These are phyloP conservation scores for Cantharis rufa DNA, from an alignment of 2,888 invertebrate genomes.

Conservation along the genomic window DNA sequence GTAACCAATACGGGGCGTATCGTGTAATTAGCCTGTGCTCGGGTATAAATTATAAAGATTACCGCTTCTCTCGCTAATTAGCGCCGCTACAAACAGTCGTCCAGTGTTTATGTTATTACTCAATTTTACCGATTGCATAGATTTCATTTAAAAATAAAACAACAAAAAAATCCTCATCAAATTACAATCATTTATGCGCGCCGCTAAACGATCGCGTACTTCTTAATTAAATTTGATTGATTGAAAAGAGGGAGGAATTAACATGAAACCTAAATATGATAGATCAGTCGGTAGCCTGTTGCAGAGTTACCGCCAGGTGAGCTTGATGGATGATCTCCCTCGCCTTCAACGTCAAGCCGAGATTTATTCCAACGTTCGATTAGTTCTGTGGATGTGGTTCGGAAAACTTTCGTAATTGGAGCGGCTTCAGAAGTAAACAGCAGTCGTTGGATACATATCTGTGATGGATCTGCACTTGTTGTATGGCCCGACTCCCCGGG, in stretches of 20 bases:
- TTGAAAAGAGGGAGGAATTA: neutral
- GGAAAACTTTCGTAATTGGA: constrained; percentile 41
- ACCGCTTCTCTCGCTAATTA: constrained; percentile 28
- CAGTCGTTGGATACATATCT: constrained; percentile 36
- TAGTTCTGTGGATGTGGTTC: constrained; percentile 37
- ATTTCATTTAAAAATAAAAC: no score
- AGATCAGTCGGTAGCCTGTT: constrained; percentile 35
- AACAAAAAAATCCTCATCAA: no score
- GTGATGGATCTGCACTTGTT: constrained; percentile 36
- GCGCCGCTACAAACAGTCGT: neutral
- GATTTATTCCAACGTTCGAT: constrained; percentile 41
- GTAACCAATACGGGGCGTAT: constrained; percentile 38
- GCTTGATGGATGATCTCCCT: constrained; percentile 32
- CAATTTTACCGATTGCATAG: no score
- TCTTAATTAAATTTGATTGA: neutral
- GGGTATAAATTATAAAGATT: constrained; percentile 29
- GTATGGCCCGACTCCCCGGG: constrained; percentile 21
- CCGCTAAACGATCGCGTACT: neutral
- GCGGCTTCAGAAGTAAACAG: constrained; percentile 36
- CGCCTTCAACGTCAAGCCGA: constrained; percentile 28
- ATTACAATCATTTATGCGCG: neutral
- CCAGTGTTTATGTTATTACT: neutral
- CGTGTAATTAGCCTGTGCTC: constrained; percentile 31
- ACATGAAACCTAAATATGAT: constrained; percentile 25
- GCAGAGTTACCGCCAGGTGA: constrained; percentile 32